Conservation (phyloP, 1,140 invertebrate species). For the Polypedilum pembai region DNA sequence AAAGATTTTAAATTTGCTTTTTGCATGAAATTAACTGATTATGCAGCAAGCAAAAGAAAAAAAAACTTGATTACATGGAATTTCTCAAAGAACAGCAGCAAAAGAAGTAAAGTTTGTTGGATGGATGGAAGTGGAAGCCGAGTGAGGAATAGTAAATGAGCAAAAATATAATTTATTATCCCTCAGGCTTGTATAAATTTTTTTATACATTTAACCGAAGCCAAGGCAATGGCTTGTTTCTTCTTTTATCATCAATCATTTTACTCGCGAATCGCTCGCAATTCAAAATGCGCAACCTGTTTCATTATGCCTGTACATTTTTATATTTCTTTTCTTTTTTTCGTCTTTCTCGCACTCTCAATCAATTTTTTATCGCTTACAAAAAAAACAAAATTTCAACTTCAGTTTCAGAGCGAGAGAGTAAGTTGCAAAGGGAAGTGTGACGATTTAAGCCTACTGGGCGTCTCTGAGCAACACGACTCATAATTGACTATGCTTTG, state of each 20-base stretch:
- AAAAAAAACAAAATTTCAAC: too few relatives aligned
- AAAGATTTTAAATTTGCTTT: background rate
- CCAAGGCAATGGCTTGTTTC: constrained; percentile 20
- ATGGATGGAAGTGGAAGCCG: constrained; percentile 15
- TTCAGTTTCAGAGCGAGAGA: too few relatives aligned
- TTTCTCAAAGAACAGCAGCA: background rate
- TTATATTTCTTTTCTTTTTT: constrained; percentile 12
- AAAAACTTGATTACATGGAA: constrained; percentile 15
- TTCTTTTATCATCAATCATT: constrained; percentile 27
- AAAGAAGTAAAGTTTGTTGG: background rate
- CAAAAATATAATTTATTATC: constrained; percentile 27
- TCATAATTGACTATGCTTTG: background rate
- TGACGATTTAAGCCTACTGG: too few relatives aligned
- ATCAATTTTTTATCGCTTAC: background rate
- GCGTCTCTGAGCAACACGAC: too few relatives aligned
- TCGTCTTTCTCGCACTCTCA: background rate
- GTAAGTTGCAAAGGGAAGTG: too few relatives aligned
- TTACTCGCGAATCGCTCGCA: background rate
- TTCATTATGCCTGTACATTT: background rate
- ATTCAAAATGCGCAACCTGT: constrained; percentile 23
- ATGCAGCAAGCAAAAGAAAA: background rate
- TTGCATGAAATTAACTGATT: constrained; percentile 24
- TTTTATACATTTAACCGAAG: background rate
- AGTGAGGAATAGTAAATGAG: constrained; percentile 10
- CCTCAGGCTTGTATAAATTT: constrained; percentile 3